Percentiles rank a stretch among this genome's conserved stretches.
phyloP scores from a whole-genome alignment of 2,113 vertebrate genomes.

The Podarcis raffonei region DNA sequence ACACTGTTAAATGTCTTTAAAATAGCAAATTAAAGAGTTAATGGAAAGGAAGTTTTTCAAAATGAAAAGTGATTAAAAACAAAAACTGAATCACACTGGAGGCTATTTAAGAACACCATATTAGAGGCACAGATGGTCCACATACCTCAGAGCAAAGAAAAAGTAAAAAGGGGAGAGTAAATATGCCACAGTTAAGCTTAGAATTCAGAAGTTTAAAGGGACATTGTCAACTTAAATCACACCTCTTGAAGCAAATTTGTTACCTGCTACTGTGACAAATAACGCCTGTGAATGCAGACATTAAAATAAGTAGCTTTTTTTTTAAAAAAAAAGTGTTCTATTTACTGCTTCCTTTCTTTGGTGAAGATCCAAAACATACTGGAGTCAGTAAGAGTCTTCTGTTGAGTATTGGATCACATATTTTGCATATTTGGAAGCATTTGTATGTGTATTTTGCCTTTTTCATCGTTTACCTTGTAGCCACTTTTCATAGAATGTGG shows the following conservation, averaged over 20 bases:
- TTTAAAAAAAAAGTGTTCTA: not conserved
- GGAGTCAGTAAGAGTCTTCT: not conserved
- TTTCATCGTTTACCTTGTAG: slow-evolving; percentile 32
- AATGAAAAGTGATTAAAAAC: slow-evolving; percentile 22
- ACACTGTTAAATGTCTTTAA: slow-evolving; percentile 37
- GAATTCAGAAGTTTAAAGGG: slow-evolving; percentile 79
- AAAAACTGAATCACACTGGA: slow-evolving; percentile 55
- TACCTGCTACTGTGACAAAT: slow-evolving; percentile 65
- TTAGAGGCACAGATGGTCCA: slow-evolving; percentile 76
- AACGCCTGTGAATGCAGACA: slow-evolving; percentile 63
- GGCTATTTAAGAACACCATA: slow-evolving; percentile 68
- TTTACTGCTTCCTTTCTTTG: slow-evolving; percentile 51
- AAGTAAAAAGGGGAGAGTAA: slow-evolving; percentile 76
- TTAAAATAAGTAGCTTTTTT: slow-evolving; percentile 35
- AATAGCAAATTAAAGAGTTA: slow-evolving; percentile 57
- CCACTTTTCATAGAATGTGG: slow-evolving; percentile 29
- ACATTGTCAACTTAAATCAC: slow-evolving; percentile 71
- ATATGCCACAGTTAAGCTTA: slow-evolving; percentile 78
- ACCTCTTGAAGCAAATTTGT: slow-evolving; percentile 61
- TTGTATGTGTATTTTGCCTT: not conserved
- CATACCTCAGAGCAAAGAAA: slow-evolving; percentile 72
- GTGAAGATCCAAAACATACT: slow-evolving; percentile 20
- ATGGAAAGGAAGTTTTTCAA: slow-evolving; percentile 20
- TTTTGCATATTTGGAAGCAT: slow-evolving; percentile 32
- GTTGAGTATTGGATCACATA: not conserved